Conservation (phyloP, 2,888 invertebrate species). For the Phyllotreta cruciferae region DNA sequence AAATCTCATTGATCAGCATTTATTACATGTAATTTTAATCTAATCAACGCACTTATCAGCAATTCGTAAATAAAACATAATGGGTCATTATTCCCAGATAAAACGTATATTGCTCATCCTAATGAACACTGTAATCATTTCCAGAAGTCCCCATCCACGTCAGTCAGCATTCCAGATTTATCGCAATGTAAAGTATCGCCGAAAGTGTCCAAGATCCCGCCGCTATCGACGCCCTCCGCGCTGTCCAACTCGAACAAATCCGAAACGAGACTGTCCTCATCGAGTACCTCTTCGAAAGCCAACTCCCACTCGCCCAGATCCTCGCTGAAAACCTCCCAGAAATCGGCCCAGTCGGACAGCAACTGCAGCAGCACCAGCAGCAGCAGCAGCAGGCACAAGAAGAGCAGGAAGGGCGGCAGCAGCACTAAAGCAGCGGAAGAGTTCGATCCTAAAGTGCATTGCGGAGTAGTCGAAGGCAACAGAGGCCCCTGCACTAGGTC, state of each 20-base stretch:
- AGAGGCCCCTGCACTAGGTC: slow-evolving; percentile 81
- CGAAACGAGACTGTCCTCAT: slow-evolving; percentile 38
- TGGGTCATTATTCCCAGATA: background rate
- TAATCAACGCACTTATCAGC: no score
- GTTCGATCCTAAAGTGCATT: slow-evolving; percentile 84
- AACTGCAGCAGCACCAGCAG: slow-evolving; percentile 34
- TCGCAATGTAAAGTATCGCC: slow-evolving; percentile 40
- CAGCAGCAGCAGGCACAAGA: slow-evolving; percentile 38
- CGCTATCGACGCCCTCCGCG: slow-evolving; percentile 29
- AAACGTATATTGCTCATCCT: background rate
- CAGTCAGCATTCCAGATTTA: slow-evolving; percentile 39
- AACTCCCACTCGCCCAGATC: slow-evolving; percentile 33
- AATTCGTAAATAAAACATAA: no score
- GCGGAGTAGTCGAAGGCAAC: slow-evolving; percentile 77
- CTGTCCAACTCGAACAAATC: slow-evolving; percentile 33
- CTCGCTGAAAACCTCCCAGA: background rate
- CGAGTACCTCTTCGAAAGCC: slow-evolving; percentile 30
- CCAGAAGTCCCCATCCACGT: slow-evolving; percentile 41
- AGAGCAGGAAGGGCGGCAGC: slow-evolving; percentile 39
- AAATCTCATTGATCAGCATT: no score
- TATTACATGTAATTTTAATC: no score
- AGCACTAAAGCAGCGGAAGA: slow-evolving; percentile 58
- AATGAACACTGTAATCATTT: slow-evolving; percentile 23
- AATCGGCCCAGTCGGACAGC: slow-evolving; percentile 30
- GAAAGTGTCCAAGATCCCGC: slow-evolving; percentile 41